Conservation (phyloP, 2,888 invertebrate species). For the Liposcelis brunnea region DNA sequence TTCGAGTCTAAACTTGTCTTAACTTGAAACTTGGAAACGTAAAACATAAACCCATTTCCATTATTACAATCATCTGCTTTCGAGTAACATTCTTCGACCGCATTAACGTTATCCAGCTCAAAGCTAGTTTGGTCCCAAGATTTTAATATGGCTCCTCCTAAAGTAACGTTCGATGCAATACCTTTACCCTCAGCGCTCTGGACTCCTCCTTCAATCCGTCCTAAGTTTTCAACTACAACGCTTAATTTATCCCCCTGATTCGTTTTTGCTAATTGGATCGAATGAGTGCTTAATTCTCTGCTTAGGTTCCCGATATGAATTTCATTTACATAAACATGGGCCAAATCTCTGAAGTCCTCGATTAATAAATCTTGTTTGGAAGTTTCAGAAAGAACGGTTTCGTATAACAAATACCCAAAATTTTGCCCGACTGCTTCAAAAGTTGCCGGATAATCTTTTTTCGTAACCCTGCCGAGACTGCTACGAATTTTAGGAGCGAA, state of each 20-base stretch:
- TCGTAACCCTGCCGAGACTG: slow-evolving; percentile 22
- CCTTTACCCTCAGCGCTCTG: slow-evolving; percentile 33
- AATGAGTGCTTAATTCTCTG: neutral
- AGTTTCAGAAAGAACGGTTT: slow-evolving; percentile 30
- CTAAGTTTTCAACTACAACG: slow-evolving; percentile 39
- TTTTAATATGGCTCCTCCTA: slow-evolving; percentile 31
- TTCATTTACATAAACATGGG: slow-evolving; percentile 46
- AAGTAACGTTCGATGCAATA: slow-evolving; percentile 34
- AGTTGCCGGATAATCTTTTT: slow-evolving; percentile 35
- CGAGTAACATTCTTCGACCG: slow-evolving; percentile 13
- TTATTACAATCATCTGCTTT: neutral
- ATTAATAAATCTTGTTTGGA: slow-evolving; percentile 18
- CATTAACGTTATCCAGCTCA: slow-evolving; percentile 23
- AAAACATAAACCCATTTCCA: neutral
- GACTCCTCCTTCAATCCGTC: slow-evolving; percentile 52
- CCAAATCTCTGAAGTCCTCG: slow-evolving; percentile 41
- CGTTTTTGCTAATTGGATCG: neutral
- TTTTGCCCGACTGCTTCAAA: slow-evolving; percentile 44
- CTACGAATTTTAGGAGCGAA: slow-evolving; percentile 22
- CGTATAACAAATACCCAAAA: slow-evolving; percentile 45
- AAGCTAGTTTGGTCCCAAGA: slow-evolving; percentile 49
- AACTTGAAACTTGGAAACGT: neutral
- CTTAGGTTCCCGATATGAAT: neutral
- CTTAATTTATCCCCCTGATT: slow-evolving; percentile 16
- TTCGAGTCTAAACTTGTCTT: too few relatives aligned